Evolutionary conservation across 2,113 vertebrate species (phyloP), one percentile per base, ranked within the genome.

Genomic region (Struthio camelus): DNA sequence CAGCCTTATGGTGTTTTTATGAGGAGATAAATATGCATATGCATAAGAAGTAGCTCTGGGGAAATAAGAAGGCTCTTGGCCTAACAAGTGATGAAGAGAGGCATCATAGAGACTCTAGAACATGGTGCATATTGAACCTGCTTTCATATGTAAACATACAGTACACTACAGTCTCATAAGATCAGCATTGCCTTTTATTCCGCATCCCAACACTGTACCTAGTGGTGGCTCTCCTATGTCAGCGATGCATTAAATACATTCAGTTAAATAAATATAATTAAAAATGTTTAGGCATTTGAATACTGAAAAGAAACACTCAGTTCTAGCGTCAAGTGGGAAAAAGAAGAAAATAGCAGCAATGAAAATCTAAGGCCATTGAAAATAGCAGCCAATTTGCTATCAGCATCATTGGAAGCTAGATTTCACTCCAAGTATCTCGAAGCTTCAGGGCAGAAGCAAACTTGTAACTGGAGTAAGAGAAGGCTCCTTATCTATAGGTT

Each of bases 81-180:
- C 93, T 97, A 96, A 95, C 91, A 80, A 97, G 79, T 11, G 1
- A 73, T 4, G 34, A 53, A 87, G 95, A 96, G 91, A 94, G 96
- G 89, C 93, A 94, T 96, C 93, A 85, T 62, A 85, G 94, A 85
- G 91, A 90, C 11, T 44, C 84, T 81, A 90, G 89, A 87, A 77
- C 85, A 90, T 36, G 30, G 71, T 58, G 64, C 81, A 87, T 73
- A 94, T 95, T 93, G 94, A 97, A 93, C 82, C 91, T 87, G 94
- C 93, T 97, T 96, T 97, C 95, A 94, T 96, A 96, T 93, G 95
- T 96, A 96, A 96, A 96, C 96, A 87, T 77, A 94, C 78, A 73
- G 81, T 85, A 62, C 16, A 44, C 89, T 87, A 50, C 85, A 90
- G 90, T 25, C 94, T 95, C 90, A 36, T 89, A 56, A 85, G 89